A percentile compares a stretch with the other conserved stretches of the same genome.
phyloP scores from a whole-genome alignment of 2,888 invertebrate genomes.

The Ophion costatus region DNA sequence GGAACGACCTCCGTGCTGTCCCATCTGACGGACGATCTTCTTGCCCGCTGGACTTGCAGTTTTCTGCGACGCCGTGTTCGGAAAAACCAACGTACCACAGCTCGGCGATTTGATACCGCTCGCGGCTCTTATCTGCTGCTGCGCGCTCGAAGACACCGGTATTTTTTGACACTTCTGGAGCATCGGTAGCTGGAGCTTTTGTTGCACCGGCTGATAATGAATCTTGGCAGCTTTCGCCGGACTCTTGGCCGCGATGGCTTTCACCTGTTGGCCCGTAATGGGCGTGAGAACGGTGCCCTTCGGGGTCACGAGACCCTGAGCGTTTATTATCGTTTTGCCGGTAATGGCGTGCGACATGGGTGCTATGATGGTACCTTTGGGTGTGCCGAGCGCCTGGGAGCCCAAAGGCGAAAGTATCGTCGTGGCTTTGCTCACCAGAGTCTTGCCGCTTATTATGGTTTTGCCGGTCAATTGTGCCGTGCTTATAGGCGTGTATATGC shows the following conservation, averaged over 20 bases:
- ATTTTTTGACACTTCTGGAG: conserved; percentile 81
- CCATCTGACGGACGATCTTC: conserved; percentile 71
- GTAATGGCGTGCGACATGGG: conserved; percentile 74
- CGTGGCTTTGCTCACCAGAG: conserved; percentile 75
- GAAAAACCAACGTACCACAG: conserved; percentile 78
- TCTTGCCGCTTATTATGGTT: conserved; percentile 75
- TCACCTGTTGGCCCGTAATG: conserved; percentile 81
- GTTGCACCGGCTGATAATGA: conserved; percentile 78
- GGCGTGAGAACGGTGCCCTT: conserved; percentile 80
- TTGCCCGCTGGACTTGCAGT: conserved; percentile 68
- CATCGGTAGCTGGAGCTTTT: conserved; percentile 75
- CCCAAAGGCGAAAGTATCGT: conserved; percentile 72
- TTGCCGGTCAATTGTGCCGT: conserved; percentile 74
- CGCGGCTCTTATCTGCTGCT: conserved; percentile 72
- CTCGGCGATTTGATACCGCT: conserved; percentile 80
- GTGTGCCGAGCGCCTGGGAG: conserved; percentile 71
- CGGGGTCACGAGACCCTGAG: conserved; percentile 74
- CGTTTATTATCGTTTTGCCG: conserved; percentile 74
- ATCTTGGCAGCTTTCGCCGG: conserved; percentile 72
- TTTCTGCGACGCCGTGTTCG: conserved; percentile 71
- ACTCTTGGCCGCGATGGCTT: conserved; percentile 80
- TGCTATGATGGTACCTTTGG: conserved; percentile 75
- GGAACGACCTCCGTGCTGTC: conserved; percentile 66
- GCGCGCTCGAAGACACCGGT: conserved; percentile 75
- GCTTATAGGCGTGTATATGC: conserved; percentile 76